Base-by-base conservation (phyloP, 2,797 vertebrate species). In the Falco naumanni region DNA sequence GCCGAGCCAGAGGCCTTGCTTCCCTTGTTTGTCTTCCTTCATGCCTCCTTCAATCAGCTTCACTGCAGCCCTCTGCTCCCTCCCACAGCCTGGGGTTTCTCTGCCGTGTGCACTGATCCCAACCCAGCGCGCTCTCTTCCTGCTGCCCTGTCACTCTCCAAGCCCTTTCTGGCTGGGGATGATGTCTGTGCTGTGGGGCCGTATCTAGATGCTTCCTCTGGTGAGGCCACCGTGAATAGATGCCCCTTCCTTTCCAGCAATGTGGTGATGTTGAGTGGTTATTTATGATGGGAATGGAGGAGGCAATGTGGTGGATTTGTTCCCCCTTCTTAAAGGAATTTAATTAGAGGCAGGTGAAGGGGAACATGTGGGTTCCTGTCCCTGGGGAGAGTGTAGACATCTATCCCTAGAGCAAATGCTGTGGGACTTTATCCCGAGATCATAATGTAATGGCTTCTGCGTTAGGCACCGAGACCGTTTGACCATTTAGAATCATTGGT, bases 11-110 rank as follows among this genome's bases (percentile, higher is more conserved):
- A 69, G 71, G 90, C 83, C 45, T 1, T 0, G 5, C 64, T 92
- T 47, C 39, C 76, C 71, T 92, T 78, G 70, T 95, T 84, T 75
- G 50, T 90, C 85, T 92, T 48, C 37, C 45, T 90, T 80, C 34
- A 9, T 70, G 85, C 64, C 92, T 91, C 77, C 85, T 96, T 96
- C 82, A 89, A 80, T 96, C 92, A 96, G 47, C 72, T 28, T 95
- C 90, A 90, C 37, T 4, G 1, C 43, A 74, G 72, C 54, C 50
- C 41, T 69, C 76, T 86, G 64, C 72, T 84, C 64, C 72, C 59
- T 91, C 64, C 82, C 3, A 16, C 57, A 82, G 63, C 56, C 37
- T 63, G 56, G 66, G 5, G 4, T 79, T 89, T 80, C 76, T 61
- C 41, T 26, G 19, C 72, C 87, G 4, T 19, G 21, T 5, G 25